Conservation (phyloP, 2,888 invertebrate genomes). For the Lamellibrachia columna region DNA sequence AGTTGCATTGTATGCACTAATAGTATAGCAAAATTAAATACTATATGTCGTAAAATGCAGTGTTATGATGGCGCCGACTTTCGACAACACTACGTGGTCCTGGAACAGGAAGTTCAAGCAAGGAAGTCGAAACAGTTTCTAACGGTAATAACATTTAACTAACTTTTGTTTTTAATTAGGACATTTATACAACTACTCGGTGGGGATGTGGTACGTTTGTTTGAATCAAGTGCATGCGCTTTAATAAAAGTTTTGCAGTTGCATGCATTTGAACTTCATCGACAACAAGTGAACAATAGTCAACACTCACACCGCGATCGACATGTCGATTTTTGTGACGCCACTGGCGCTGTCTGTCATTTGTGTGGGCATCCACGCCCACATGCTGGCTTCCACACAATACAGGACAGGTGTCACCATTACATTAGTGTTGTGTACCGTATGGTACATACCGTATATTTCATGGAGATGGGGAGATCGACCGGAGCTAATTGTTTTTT, state of each 20-base stretch:
- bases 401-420: too few relatives aligned
- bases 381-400: neutral
- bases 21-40: neutral
- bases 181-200: neutral
- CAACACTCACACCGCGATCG: neutral
- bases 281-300: neutral
- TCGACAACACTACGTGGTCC: neutral
- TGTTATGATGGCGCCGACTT: neutral
- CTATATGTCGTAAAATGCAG: neutral
- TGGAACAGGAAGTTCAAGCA: constrained; percentile 3
- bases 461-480: too few relatives aligned
- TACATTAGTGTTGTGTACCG: too few relatives aligned
- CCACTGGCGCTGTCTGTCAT: neutral
- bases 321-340: neutral
- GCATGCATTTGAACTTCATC: neutral
- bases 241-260: neutral
- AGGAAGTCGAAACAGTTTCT: neutral
- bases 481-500: too few relatives aligned
- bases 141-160: neutral
- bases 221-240: neutral
- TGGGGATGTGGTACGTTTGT: neutral
- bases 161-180: neutral
- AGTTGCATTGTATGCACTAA: neutral
- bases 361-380: neutral
- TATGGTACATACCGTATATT: too few relatives aligned